Evolutionary conservation across 2,113 vertebrate genomes (phyloP), one percentile per base, ranked within the genome.

Genomic region (Odontesthes bonariensis): DNA sequence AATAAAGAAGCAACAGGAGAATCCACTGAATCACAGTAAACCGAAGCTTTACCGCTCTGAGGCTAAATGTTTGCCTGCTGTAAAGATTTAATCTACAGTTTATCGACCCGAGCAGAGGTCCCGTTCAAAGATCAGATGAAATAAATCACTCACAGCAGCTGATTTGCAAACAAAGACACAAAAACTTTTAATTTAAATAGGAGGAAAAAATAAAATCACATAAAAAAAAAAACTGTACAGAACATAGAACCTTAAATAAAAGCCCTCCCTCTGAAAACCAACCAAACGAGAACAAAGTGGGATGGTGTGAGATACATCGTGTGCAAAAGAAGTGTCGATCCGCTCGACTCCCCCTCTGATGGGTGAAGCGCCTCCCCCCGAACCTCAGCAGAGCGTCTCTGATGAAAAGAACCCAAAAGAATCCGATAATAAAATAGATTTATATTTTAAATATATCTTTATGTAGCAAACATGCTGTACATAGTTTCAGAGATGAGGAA

Each of bases 101-200:
- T n/a, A n/a, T n/a, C n/a, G n/a, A n/a, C n/a, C n/a, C n/a, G n/a
- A n/a, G n/a, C n/a, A n/a, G n/a, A n/a, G n/a, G n/a, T n/a, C n/a
- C n/a, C n/a, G n/a, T n/a, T n/a, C n/a, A n/a, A n/a, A n/a, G n/a
- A n/a, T n/a, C n/a, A n/a, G n/a, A n/a, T n/a, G n/a, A n/a, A 83
- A 53, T 0, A 79, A 87, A 77, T 3, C 53, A 81, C 76, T 52
- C 42, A 73, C 51, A 81, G 51, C 52, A 55, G 56, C 23, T 60
- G 20, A 79, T 86, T 88, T 88, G 91, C 89, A 93, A 94, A 94
- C 87, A 74, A 93, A 90, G 91, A 94, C 92, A 91, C 90, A 92
- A 91, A 94, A 94, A 88, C 92, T 94, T 38, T 95, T 94, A 94
- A 94, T 94, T 95, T 95, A 94, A 95, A 95, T 90, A 94, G 84